Percentiles rank a stretch among this genome's conserved stretches.
Evolutionary conservation across 2,888 invertebrate species (phyloP).

Genomic region (Strigamia crassipes): DNA sequence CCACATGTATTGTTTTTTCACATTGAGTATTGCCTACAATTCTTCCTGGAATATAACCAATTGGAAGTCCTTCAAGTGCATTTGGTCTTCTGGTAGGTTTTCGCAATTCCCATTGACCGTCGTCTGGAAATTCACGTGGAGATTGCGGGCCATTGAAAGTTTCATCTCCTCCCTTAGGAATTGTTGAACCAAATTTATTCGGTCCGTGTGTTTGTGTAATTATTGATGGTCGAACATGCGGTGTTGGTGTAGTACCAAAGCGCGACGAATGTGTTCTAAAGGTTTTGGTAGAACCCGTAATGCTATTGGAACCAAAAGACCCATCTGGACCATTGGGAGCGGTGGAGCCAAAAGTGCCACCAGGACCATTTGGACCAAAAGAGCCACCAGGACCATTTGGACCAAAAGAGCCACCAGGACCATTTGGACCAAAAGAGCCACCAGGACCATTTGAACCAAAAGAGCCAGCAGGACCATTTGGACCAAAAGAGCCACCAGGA

Average conservation of each 20-base stretch:
- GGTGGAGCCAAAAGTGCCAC: not conserved
- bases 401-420: not conserved
- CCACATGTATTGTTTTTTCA: conserved; percentile 1
- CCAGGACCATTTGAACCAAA: too few species aligned
- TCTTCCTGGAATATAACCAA: conserved; percentile 43
- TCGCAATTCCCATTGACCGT: not conserved
- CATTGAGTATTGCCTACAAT: conserved; percentile 43
- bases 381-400: not conserved
- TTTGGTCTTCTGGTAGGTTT: conserved; percentile 2
- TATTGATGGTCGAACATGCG: not conserved
- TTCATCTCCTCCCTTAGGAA: not conserved
- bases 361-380: not conserved
- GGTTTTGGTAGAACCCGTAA: not conserved
- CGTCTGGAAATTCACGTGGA: not conserved
- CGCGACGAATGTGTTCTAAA: not conserved
- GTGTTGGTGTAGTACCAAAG: not conserved
- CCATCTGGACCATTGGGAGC: not conserved
- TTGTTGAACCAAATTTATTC: not conserved
- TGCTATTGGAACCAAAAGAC: not conserved
- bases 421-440: not conserved
- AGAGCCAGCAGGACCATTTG: not conserved
- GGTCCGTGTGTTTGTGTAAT: not conserved
- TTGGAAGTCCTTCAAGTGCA: conserved; percentile 26
- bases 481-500: not conserved
- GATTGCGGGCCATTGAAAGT: not conserved